Evolutionary conservation across 30 jellyfish, hydroid and myxozoan genomes (phyloP), one percentile per base, ranked within the genome.

Genomic region (Hydractinia symbiolongicarpus): DNA sequence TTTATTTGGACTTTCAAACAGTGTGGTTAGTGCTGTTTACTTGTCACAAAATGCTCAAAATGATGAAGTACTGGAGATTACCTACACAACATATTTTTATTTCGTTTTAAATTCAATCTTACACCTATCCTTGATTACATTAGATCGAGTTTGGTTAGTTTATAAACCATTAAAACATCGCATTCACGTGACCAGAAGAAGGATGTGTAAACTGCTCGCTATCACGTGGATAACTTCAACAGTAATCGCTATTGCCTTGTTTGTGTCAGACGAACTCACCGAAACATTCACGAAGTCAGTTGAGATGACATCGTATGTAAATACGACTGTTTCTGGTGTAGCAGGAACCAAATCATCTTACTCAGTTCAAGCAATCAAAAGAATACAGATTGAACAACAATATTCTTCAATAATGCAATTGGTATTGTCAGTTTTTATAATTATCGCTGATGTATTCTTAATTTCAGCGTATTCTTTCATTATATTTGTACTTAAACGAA

Each of bases 91-190:
- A 4, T 53, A 73, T 50, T 73, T 73, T 30, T 73, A 17, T 17
- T 73, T 73, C 40, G 76, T 73, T 73, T 21, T 73, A 1, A 17
- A n/a, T 44, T 73, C 82, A 9, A 21, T 73, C n/a, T 73, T 73
- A 9, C 82, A 73, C 51, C 4, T 73, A 14, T 21, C 15, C 44
- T 73, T 14, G 75, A 73, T 73, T 14, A 30, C 77, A 16, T 17
- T 73, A 1, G 82, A 73, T 50, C n/a, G 82, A 17, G 15, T 73
- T 9, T 73, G 73, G 82, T n/a, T 50, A 9, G 44, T 73, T 73
- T 21, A 9, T 9, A 10, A n/a, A 9, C 82, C 82, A 14, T 16
- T 73, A 9, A 21, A 73, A 73, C 76, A 53, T 76, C 21, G 76
- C 15, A 21, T 17, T 16, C 13, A 16, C 30, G 10, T 50, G n/a